Evolutionary conservation across 2,797 vertebrate genomes (phyloP).

Genomic region (Graptemys geographica): DNA sequence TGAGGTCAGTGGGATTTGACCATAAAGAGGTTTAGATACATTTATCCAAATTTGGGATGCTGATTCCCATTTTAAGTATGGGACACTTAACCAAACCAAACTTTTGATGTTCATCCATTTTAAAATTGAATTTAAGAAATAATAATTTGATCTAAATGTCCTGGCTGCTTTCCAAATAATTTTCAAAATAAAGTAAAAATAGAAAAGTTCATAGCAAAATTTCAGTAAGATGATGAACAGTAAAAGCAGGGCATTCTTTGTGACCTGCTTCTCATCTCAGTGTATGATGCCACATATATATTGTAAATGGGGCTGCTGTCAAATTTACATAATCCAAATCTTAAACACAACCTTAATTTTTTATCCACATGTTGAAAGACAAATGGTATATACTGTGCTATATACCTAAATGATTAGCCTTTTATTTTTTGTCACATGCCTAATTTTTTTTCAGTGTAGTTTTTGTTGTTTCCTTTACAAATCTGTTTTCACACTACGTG

Average conservation of each 20-base stretch:
- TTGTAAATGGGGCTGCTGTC: neutral
- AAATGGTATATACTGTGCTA: neutral
- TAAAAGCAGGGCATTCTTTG: neutral
- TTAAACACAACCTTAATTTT: neutral
- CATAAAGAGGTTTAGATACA: neutral
- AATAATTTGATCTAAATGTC: neutral
- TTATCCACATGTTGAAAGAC: fast-evolving
- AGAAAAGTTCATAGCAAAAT: neutral
- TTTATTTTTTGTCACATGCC: neutral
- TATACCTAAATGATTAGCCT: neutral
- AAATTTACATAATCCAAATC: neutral
- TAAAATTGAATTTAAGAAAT: neutral
- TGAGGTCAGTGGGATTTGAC: neutral
- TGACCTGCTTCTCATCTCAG: neutral
- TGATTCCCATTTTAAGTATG: neutral
- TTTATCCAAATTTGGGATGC: neutral
- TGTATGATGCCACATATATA: neutral
- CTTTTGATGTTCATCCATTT: neutral
- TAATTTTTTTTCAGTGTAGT: neutral
- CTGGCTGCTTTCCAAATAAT: neutral
- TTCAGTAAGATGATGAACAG: neutral
- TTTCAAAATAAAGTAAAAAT: conserved; percentile 1
- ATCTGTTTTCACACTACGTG: neutral
- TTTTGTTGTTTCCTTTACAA: neutral
- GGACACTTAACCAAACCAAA: neutral